A percentile compares a stretch with the other conserved stretches of the same genome.
Evolutionary conservation across 2,888 invertebrate genomes (phyloP).

Genomic region (Hedychridium roseum): DNA sequence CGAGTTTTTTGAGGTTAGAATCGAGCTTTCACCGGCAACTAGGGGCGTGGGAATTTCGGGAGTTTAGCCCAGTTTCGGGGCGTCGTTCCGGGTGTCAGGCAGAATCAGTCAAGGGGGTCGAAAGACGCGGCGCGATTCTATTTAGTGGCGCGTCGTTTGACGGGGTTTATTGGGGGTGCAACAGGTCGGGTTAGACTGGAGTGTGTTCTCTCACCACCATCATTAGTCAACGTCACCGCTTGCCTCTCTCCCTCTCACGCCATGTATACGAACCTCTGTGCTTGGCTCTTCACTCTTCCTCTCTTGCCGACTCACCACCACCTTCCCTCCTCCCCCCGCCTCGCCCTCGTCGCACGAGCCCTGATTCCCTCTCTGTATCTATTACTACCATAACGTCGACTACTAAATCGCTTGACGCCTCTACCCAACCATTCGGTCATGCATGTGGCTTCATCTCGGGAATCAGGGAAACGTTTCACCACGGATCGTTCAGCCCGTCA

Average conservation of each 20-base stretch:
- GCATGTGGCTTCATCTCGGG: conserved; percentile 39
- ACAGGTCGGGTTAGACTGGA: conserved; percentile 62
- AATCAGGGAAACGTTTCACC: conserved; percentile 35
- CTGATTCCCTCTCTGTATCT: conserved; percentile 45
- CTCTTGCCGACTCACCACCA: conserved; percentile 21
- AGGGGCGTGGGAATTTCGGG: no score
- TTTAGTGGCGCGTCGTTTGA: conserved; percentile 59
- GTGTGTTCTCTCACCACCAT: conserved; percentile 64
- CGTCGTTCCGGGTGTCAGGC: conserved; percentile 30
- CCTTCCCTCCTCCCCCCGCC: conserved; percentile 26
- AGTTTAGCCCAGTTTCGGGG: no score
- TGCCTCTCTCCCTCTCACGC: conserved; percentile 34
- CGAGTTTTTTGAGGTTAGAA: no score
- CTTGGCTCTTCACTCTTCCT: conserved; percentile 10
- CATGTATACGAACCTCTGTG: conserved; percentile 15
- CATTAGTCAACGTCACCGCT: conserved; percentile 63
- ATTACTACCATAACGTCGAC: conserved; percentile 52
- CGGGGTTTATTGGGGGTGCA: conserved; percentile 62
- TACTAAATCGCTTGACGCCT: conserved; percentile 47
- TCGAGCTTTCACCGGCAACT: no score
- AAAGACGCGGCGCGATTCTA: conserved; percentile 58
- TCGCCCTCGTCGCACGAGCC: conserved; percentile 30
- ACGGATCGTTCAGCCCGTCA: conserved; percentile 26
- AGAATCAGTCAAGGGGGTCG: conserved; percentile 43
- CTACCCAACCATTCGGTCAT: conserved; percentile 42